A percentile compares a stretch with the other conserved stretches of the same genome.
Conservation (phyloP, 2,888 invertebrate genomes). For the Sisyra nigra region DNA sequence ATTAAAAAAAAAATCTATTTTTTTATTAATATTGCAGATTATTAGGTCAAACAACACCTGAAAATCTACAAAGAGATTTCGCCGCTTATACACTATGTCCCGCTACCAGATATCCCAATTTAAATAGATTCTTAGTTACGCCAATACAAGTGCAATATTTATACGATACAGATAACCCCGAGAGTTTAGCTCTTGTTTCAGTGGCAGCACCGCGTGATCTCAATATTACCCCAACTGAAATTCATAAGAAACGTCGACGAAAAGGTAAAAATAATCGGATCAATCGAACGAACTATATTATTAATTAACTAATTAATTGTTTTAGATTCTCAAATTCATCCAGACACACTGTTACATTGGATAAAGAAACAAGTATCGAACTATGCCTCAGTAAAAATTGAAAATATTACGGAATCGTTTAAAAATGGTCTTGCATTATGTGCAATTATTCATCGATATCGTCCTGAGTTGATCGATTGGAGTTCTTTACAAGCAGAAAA, state of each 20-base stretch:
- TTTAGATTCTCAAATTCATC: slow-evolving; percentile 50
- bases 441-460: slow-evolving; percentile 67
- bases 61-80: slow-evolving; percentile 83
- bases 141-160: slow-evolving; percentile 59
- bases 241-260: slow-evolving; percentile 48
- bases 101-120: slow-evolving; percentile 69
- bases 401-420: slow-evolving; percentile 54
- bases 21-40: slow-evolving; percentile 17
- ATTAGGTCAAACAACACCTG: slow-evolving; percentile 88
- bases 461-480: slow-evolving; percentile 78
- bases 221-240: slow-evolving; percentile 27
- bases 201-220: slow-evolving; percentile 16
- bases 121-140: slow-evolving; percentile 58
- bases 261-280: too few species aligned
- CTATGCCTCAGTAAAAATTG: slow-evolving; percentile 35
- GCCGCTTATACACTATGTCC: slow-evolving; percentile 77
- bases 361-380: slow-evolving; percentile 52
- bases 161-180: slow-evolving; percentile 54
- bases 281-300: slow-evolving; percentile 3
- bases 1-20: too few species aligned
- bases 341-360: slow-evolving; percentile 63
- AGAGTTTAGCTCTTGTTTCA: slow-evolving; percentile 37
- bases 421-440: slow-evolving; percentile 48
- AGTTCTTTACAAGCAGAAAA: slow-evolving; percentile 45
- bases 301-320: slow-evolving; percentile 10